Conservation (phyloP, 2,888 invertebrate species). For the Pristionchus fissidentatus region DNA sequence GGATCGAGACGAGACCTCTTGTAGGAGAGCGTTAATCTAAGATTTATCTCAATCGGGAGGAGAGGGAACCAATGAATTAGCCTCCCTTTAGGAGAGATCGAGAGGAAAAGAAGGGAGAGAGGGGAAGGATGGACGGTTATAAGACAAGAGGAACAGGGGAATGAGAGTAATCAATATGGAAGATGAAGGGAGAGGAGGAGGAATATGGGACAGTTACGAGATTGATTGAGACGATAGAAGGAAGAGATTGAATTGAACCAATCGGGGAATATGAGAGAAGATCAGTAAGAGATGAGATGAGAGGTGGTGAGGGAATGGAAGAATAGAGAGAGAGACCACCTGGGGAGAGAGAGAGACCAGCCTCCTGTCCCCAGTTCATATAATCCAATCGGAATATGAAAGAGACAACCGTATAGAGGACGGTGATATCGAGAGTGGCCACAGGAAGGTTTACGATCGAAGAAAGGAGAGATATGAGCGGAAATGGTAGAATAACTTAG, state of each 20-base stretch:
- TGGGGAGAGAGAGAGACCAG: slow-evolving; percentile 14
- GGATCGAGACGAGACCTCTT: too few species aligned
- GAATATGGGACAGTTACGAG: slow-evolving; percentile 23
- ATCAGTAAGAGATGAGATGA: neutral
- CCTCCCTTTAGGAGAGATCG: slow-evolving; percentile 25
- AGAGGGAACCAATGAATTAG: slow-evolving; percentile 29
- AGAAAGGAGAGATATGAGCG: neutral
- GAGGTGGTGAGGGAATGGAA: slow-evolving; percentile 23
- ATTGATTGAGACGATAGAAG: slow-evolving; percentile 32
- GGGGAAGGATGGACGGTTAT: slow-evolving; percentile 15
- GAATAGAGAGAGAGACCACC: slow-evolving; percentile 31
- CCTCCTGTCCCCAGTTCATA: slow-evolving; percentile 18
- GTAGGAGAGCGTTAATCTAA: slow-evolving; percentile 7
- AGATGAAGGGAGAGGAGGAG: neutral
- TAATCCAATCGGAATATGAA: slow-evolving; percentile 21
- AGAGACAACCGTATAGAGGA: slow-evolving; percentile 18
- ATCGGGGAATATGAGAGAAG: neutral
- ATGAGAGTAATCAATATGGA: slow-evolving; percentile 33
- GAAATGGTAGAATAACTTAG: neutral
- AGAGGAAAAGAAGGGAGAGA: slow-evolving; percentile 1
- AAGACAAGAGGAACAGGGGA: slow-evolving; percentile 4
- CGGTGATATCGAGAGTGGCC: slow-evolving; percentile 7
- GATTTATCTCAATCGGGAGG: slow-evolving; percentile 26
- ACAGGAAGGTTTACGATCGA: neutral
- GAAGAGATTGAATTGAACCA: neutral